These are phyloP conservation scores for Pluvialis apricaria DNA, from an alignment of 2,113 vertebrate species.

Conservation along the genomic window DNA sequence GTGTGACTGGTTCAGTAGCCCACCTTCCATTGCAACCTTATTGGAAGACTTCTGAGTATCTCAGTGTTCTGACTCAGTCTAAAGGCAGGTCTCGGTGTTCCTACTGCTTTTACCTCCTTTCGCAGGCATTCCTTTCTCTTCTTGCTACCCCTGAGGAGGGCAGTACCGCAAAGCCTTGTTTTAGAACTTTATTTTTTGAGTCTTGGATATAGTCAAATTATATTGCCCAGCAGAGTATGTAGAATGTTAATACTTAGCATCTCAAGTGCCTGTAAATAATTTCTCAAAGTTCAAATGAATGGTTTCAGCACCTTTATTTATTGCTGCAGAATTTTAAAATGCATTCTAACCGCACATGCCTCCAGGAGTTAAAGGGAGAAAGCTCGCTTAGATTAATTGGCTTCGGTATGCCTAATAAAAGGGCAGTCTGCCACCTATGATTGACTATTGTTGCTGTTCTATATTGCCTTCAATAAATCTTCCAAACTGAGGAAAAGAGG, in stretches of 20 bases:
- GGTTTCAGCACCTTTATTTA: background rate
- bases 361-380: conserved; percentile 12
- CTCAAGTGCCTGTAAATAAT: conserved; percentile 5
- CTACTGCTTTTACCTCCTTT: background rate
- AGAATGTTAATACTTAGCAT: background rate
- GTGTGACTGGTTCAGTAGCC: background rate
- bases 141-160: background rate
- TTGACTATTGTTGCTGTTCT: conserved; percentile 22
- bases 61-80: background rate
- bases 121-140: background rate
- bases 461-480: conserved; percentile 38
- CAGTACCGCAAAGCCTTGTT: background rate
- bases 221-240: background rate
- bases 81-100: background rate
- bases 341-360: background rate
- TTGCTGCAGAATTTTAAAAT: conserved; percentile 21
- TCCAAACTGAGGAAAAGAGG: background rate
- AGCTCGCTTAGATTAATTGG: conserved; percentile 16
- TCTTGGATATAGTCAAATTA: background rate
- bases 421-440: conserved; percentile 20
- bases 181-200: background rate
- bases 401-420: conserved; percentile 31
- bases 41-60: background rate
- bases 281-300: conserved; percentile 32
- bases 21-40: background rate